These are phyloP conservation scores for Dicerorhinus sumatrensis DNA, from an alignment of 2,113 vertebrate genomes.

Conservation along the genomic window DNA sequence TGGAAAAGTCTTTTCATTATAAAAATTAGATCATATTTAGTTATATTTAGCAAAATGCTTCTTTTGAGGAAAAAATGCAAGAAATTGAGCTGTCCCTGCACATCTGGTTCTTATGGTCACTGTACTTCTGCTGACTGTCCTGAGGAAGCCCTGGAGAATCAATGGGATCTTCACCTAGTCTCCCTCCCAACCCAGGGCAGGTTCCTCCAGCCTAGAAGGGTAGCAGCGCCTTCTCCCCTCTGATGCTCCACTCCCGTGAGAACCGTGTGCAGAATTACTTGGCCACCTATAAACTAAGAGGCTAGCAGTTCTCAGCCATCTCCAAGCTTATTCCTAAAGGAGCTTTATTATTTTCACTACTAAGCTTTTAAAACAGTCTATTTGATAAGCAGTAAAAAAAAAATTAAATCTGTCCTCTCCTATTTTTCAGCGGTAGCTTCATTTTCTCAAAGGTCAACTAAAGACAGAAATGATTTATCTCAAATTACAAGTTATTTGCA, in stretches of 20 bases:
- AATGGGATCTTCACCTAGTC: too few species aligned
- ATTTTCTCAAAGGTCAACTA: neutral
- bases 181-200: neutral
- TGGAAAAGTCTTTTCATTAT: conserved; percentile 52
- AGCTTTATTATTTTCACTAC: neutral
- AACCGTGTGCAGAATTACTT: neutral
- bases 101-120: neutral
- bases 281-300: neutral
- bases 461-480: conserved; percentile 13
- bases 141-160: neutral
- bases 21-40: conserved; percentile 64
- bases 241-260: neutral
- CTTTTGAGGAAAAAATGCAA: conserved; percentile 39
- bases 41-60: conserved; percentile 71
- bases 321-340: neutral
- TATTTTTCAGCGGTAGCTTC: neutral
- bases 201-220: neutral
- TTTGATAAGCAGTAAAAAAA: neutral
- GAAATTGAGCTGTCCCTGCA: neutral
- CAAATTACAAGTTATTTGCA: conserved; percentile 6
- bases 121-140: neutral
- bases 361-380: neutral
- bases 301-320: neutral
- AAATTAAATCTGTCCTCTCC: neutral
- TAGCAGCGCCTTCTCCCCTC: neutral